These are phyloP conservation scores for Pelodytes ibericus DNA, from an alignment of 2,797 vertebrate genomes.

Conservation along the genomic window DNA sequence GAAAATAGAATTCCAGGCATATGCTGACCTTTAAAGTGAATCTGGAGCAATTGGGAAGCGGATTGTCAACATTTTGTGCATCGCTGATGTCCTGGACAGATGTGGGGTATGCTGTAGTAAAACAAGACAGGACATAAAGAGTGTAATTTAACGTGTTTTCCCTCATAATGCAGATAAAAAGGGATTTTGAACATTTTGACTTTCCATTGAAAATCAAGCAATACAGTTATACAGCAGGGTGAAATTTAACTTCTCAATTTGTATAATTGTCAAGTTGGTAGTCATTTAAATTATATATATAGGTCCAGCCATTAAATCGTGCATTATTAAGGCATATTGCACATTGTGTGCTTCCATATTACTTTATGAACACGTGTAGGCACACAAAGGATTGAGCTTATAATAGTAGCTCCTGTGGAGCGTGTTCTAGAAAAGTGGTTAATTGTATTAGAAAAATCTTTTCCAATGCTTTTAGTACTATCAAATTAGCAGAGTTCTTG, in stretches of 20 bases:
- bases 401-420: slow-evolving; percentile 10
- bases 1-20: no score
- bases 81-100: no score
- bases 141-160: no score
- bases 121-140: no score
- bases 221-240: background rate
- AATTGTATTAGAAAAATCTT: slow-evolving; percentile 19
- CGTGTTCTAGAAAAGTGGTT: slow-evolving; percentile 13
- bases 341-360: background rate
- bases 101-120: no score
- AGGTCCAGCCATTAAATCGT: background rate
- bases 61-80: no score
- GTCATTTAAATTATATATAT: background rate
- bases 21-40: no score
- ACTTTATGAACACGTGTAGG: background rate
- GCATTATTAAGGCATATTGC: background rate
- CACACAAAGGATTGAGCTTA: background rate
- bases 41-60: no score
- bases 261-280: background rate
- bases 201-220: background rate
- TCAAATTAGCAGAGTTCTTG: background rate
- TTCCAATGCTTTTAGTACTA: slow-evolving; percentile 31
- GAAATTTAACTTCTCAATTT: background rate
- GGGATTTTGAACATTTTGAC: background rate
- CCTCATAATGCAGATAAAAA: no score